Evolutionary conservation across 2,797 vertebrate genomes (phyloP), one percentile per base, ranked within the genome.

Genomic region (Pseudomugil tenellus): DNA sequence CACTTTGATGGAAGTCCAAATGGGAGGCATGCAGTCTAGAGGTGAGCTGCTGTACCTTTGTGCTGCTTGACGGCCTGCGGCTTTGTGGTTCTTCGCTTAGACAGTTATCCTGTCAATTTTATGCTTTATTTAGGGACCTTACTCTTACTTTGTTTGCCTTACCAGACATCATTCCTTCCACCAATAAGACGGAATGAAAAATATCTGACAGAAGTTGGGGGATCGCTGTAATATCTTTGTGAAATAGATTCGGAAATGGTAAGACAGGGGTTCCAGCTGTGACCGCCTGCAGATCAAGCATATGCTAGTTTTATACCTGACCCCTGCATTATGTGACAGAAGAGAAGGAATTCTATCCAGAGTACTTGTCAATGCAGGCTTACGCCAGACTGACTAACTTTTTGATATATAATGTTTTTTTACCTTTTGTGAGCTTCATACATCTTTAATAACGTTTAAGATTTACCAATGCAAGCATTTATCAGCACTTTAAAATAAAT

Each of bases 111-210:
- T 74, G 85, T 87, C 91, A 90, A 93, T 93, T 91, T 93, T 91
- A 92, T 87, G 91, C 90, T 91, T 93, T 93, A 92, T 93, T 93
- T 90, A 90, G 90, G 84, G 84, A 85, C 88, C 88, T 89, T 90
- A 81, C 85, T 72, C 90, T 79, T 88, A 84, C 89, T 90, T 90
- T 91, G 91, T 93, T 92, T 91, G 91, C 90, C 72, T 51, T 87
- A 87, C 90, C 89, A 91, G 90, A 93, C 89, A 90, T 91, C 91
- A 87, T 92, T 92, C 84, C 89, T 72, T 75, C 78, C 80, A 67
- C 90, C 92, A 91, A 94, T 93, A 88, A 92, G 89, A 85, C 48
- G 64, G 84, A 91, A 93, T 91, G 77, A 87, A 80, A 91, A 91
- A 89, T 87, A 85, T 92, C 85, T 85, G 86, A 90, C 87, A 88